Base-by-base conservation (phyloP, 2,113 vertebrate genomes). In the Choloepus hoffmanni region DNA sequence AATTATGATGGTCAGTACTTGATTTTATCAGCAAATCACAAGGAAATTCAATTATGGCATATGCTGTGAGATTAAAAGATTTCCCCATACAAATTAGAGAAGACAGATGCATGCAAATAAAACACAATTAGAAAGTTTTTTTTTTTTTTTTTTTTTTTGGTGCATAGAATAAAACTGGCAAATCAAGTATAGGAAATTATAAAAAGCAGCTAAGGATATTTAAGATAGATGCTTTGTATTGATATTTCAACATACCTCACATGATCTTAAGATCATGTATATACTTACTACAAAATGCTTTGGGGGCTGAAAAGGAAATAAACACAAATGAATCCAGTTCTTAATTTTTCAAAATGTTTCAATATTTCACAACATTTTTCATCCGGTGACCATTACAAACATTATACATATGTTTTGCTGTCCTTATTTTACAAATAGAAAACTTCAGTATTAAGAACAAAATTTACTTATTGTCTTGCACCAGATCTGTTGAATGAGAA, bases 1-100 rank as follows among this genome's bases (percentile, higher is more conserved):
- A 96, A 95, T 97, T 95, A 84, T 92, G 7, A 83, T 97, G 84
- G 83, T 92, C 95, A 98, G 92, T 36, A 21, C 12, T 95, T 94
- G 62, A 91, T 87, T 96, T 97, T 97, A 94, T 89, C 91, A 97
- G 97, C 98, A 98, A 98, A 96, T 97, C 98, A 97, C 97, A 97
- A 98, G 93, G 96, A 96, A 98, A 98, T 96, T 97, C 53, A 96
- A 97, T 97, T 96, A 98, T 97, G 95, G 26, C 90, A 98, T 98
- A 96, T 98, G 95, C 50, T 97, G 96, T 96, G 73, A 98, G 98
- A 98, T 98, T 73, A 98, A 97, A 98, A 89, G 18, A 89, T 70
- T 84, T 96, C 48, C 63, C 55, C 60, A 28, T 48, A 58, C 91
- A 60, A 85, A 24, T 96, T 85, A 86, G 26, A 96, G 89, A 95